Evolutionary conservation across 2,888 invertebrate genomes (phyloP).

Genomic region (Bellardia bayeri): DNA sequence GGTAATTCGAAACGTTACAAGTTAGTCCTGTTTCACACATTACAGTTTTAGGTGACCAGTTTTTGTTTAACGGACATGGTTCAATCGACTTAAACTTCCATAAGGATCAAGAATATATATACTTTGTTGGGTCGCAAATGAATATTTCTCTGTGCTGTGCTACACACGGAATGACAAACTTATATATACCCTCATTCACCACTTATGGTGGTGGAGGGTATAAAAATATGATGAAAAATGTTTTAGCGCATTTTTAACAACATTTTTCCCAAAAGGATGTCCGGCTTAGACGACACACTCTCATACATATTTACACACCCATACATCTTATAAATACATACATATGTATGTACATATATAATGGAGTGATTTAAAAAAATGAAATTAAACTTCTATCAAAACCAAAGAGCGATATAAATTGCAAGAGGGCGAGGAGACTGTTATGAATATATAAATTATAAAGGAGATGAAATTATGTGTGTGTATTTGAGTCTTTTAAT

Average conservation of each 20-base stretch:
- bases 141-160: too few species aligned
- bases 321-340: slow-evolving; percentile 12
- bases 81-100: too few species aligned
- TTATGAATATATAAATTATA: slow-evolving; percentile 44
- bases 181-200: too few species aligned
- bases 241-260: slow-evolving; percentile 75
- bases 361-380: slow-evolving; percentile 52
- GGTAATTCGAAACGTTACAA: too few species aligned
- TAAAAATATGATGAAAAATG: slow-evolving; percentile 68
- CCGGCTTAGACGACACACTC: slow-evolving; percentile 77
- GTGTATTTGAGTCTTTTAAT: background rate
- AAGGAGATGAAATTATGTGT: slow-evolving; percentile 31
- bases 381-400: slow-evolving; percentile 82
- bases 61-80: too few species aligned
- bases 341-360: slow-evolving; percentile 15
- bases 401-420: slow-evolving; percentile 58
- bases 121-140: too few species aligned
- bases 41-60: too few species aligned
- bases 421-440: slow-evolving; percentile 35
- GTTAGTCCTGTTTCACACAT: too few species aligned
- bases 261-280: slow-evolving; percentile 82
- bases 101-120: too few species aligned
- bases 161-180: too few species aligned
- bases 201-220: too few species aligned
- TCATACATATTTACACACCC: slow-evolving; percentile 3